Evolutionary conservation across 1,140 invertebrate species (phyloP), one percentile per base, ranked within the genome.

Genomic region (Sitophilus oryzae): DNA sequence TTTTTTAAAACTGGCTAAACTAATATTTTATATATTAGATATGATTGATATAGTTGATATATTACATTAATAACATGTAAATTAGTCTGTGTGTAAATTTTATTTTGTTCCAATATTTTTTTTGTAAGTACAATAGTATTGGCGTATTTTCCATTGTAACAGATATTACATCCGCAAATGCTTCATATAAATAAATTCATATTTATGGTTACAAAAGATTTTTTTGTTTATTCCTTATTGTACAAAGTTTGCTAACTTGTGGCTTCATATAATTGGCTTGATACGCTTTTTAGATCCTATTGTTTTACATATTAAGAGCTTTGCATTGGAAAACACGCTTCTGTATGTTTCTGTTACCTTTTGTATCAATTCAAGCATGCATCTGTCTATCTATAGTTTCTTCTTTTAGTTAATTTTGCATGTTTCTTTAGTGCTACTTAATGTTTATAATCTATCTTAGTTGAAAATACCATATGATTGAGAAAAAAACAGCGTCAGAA

Each of bases 91-190:
- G 16, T 15, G 37, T 40, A 15, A 8, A 16, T 15, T 15, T 40
- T 15, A 2, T n/a, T 40, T 2, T 40, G 37, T 40, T 1, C 16
- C 9, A 40, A 2, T 9, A 46, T 15, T 20, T 10, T 23, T 25
- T 10, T 11, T 44, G n/a, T 44, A 44, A 14, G 20, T 23, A 25
- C n/a, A 6, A n/a, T 21, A 25, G 3, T 14, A 23, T 20, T 30
- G 25, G 30, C 22, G 25, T 46, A 46, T 46, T 46, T 46, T 46
- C 44, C 30, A 46, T 35, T 35, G 25, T 46, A 46, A 46, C 25
- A 23, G 35, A 34, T 35, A 18, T 20, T 42, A 18, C 6, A 19
- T 45, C 35, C 44, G 16, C 25, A 14, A 19, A 34, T 46, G 44
- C 22, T 46, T 42, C 25, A 18, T 46, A 35, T 9, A 23, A 46